A percentile compares a stretch with the other conserved stretches of the same genome.
phyloP scores from a whole-genome alignment of 2,888 invertebrate genomes.

The Drosophila melanocephala region DNA sequence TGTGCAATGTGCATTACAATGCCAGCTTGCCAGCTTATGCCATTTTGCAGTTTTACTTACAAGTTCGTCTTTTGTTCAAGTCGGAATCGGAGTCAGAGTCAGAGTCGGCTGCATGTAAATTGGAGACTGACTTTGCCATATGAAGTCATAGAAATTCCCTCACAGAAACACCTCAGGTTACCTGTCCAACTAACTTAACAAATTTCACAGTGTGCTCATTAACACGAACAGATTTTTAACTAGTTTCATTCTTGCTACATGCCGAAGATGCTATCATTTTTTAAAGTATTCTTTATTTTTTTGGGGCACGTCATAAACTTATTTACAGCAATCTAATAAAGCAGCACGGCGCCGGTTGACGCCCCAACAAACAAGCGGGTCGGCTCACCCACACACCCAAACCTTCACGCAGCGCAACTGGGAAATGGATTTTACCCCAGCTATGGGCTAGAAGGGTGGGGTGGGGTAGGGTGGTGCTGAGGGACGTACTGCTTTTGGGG shows the following conservation, averaged over 20 bases:
- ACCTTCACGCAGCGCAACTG: conserved; percentile 11
- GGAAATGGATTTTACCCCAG: conserved; percentile 56
- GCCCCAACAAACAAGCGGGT: conserved; percentile 47
- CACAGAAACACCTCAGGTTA: conserved; percentile 29
- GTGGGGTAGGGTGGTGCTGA: neutral
- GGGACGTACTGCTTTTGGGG: conserved; percentile 65
- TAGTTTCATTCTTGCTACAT: conserved; percentile 23
- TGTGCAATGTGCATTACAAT: conserved; percentile 50
- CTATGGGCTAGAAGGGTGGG: conserved; percentile 3
- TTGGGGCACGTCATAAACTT: conserved; percentile 71
- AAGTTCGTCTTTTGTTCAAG: conserved; percentile 30
- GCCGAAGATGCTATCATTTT: conserved; percentile 14
- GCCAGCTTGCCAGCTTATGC: conserved; percentile 26
- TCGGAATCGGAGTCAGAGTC: neutral
- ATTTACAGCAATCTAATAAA: conserved; percentile 80
- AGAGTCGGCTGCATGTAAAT: conserved; percentile 35
- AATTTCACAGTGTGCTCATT: conserved; percentile 10
- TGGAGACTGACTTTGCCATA: conserved; percentile 46
- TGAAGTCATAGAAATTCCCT: conserved; percentile 73
- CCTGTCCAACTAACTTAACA: conserved; percentile 17
- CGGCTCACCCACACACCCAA: neutral
- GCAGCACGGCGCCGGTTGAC: conserved; percentile 73
- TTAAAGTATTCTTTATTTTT: conserved; percentile 23
- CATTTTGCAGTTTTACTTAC: conserved; percentile 17
- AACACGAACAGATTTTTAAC: conserved; percentile 27